Conservation (phyloP, 2,113 vertebrate species). For the Mungos mungo region DNA sequence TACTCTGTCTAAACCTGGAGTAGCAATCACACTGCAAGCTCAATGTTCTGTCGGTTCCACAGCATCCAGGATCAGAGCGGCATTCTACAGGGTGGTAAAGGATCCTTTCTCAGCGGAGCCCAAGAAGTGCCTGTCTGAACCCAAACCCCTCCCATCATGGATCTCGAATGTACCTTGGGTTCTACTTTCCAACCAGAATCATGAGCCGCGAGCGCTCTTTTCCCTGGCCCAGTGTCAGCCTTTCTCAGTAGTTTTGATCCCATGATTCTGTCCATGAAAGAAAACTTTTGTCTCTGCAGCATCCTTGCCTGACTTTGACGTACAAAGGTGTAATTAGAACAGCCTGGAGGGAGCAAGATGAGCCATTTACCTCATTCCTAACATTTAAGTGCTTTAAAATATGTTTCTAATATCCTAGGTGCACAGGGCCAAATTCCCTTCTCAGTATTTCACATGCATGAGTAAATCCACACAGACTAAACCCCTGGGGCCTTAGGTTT, state of each 20-base stretch:
- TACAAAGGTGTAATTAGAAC: conserved; percentile 80
- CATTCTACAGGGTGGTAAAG: conserved; percentile 26
- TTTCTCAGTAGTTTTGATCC: conserved; percentile 63
- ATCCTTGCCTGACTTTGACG: conserved; percentile 62
- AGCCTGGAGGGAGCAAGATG: conserved; percentile 11
- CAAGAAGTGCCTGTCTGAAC: background rate
- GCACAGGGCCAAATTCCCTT: conserved; percentile 60
- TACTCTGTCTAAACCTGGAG: background rate
- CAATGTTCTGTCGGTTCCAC: background rate
- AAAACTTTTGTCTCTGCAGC: conserved; percentile 44
- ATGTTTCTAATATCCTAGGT: conserved; percentile 78
- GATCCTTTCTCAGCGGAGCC: background rate
- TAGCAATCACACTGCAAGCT: background rate
- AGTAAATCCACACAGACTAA: conserved; percentile 73
- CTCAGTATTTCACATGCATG: conserved; percentile 71
- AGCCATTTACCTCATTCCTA: conserved; percentile 66
- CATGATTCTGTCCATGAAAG: conserved; percentile 38
- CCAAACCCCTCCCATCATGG: background rate
- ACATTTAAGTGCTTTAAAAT: conserved; percentile 71
- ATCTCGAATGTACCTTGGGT: background rate
- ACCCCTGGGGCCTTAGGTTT: conserved; percentile 73
- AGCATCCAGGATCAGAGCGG: background rate
- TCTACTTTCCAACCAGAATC: conserved; percentile 47
- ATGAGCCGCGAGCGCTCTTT: conserved; percentile 8
- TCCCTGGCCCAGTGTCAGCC: conserved; percentile 54